Percentiles rank a stretch among this genome's conserved stretches.
Evolutionary conservation across 2,888 invertebrate species (phyloP).

Genomic region (Labia minor): DNA sequence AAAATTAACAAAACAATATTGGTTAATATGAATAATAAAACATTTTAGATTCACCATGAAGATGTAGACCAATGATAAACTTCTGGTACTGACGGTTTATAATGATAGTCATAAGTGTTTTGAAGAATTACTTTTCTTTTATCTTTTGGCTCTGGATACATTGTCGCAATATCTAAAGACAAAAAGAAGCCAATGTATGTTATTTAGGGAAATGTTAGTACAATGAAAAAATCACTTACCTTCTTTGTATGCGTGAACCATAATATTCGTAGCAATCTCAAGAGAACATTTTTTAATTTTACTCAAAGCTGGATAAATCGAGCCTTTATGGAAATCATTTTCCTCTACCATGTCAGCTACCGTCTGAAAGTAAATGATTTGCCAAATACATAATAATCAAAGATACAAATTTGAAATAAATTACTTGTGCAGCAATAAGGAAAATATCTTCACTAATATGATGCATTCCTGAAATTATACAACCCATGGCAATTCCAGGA

Average conservation of each 20-base stretch:
- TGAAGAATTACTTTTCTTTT: slow-evolving; percentile 62
- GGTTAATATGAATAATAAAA: no score
- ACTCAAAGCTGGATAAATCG: slow-evolving; percentile 82
- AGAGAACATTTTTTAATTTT: slow-evolving; percentile 77
- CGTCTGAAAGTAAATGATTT: slow-evolving; percentile 50
- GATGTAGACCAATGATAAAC: slow-evolving; percentile 47
- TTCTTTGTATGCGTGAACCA: slow-evolving; percentile 69
- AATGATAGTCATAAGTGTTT: slow-evolving; percentile 68
- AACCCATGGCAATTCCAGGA: slow-evolving; percentile 89
- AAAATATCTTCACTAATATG: slow-evolving; percentile 88
- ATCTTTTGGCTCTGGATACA: slow-evolving; percentile 64
- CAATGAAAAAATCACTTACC: no score
- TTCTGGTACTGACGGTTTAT: slow-evolving; percentile 55
- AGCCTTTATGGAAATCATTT: slow-evolving; percentile 67
- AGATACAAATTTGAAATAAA: slow-evolving; percentile 18
- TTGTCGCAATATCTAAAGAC: slow-evolving; percentile 59
- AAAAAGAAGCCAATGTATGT: not conserved
- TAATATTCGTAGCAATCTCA: slow-evolving; percentile 69
- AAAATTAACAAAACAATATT: no score
- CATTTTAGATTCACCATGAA: not conserved
- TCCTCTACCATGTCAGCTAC: slow-evolving; percentile 72
- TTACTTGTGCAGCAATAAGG: slow-evolving; percentile 77
- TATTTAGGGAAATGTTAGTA: no score
- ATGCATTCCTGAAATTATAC: slow-evolving; percentile 75
- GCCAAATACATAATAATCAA: slow-evolving; percentile 17